Conservation (phyloP, 1,140 invertebrate species). For the Pinna nobilis region DNA sequence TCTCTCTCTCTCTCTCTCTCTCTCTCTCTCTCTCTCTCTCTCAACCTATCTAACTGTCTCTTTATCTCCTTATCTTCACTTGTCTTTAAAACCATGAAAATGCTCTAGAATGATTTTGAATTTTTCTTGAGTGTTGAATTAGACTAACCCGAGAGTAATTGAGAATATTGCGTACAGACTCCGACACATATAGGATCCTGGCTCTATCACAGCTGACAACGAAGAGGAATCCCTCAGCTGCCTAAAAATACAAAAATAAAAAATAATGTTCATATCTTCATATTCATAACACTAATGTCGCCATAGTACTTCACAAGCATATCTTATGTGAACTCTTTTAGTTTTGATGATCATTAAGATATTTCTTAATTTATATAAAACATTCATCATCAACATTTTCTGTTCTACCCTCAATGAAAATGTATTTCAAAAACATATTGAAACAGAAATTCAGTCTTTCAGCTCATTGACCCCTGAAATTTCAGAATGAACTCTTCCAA, state of each 20-base stretch:
- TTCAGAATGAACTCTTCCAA: no score
- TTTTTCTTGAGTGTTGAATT: not conserved
- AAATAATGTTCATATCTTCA: not conserved
- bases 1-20: no score
- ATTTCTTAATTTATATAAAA: not conserved
- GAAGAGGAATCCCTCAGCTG: slow-evolving; percentile 93
- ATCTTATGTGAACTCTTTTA: not conserved
- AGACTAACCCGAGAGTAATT: slow-evolving; percentile 87
- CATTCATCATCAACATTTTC: no score
- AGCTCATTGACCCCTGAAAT: no score
- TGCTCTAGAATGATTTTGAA: not conserved
- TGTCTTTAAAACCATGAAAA: no score
- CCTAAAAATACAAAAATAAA: slow-evolving; percentile 75
- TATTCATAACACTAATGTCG: not conserved
- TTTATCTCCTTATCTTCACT: no score
- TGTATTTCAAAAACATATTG: no score
- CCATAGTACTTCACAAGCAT: not conserved
- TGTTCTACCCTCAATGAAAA: no score
- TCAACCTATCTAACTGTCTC: no score
- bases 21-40: no score
- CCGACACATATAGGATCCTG: slow-evolving; percentile 91
- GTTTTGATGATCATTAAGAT: not conserved
- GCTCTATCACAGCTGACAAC: slow-evolving; percentile 95
- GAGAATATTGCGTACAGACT: slow-evolving; percentile 89
- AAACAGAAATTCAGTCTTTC: no score